phyloP scores from a whole-genome alignment of 2,888 invertebrate species.

The Drosophila barbarae region DNA sequence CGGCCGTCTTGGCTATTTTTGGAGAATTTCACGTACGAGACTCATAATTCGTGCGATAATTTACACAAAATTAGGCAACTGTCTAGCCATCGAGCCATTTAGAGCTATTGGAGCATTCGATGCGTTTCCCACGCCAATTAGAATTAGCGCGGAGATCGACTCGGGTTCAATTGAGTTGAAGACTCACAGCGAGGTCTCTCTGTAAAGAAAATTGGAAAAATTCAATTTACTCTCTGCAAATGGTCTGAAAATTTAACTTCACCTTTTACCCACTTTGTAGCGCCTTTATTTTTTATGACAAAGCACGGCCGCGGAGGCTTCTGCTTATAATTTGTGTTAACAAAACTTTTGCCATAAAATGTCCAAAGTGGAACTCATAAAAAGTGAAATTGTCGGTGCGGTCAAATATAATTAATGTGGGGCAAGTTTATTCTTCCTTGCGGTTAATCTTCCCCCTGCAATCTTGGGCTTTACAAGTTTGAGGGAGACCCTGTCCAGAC shows the following conservation, averaged over 20 bases:
- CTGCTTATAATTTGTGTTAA: slow-evolving; percentile 51
- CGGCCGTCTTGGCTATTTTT: slow-evolving; percentile 60
- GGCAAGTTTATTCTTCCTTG: slow-evolving; percentile 50
- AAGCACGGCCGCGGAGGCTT: not conserved
- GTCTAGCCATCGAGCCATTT: slow-evolving; percentile 70
- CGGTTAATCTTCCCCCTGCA: slow-evolving; percentile 31
- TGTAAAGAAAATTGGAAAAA: slow-evolving; percentile 31
- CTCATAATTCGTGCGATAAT: slow-evolving; percentile 75
- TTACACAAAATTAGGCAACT: slow-evolving; percentile 74
- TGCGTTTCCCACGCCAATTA: slow-evolving; percentile 70
- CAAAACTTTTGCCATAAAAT: slow-evolving; percentile 66
- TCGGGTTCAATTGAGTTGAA: slow-evolving; percentile 30
- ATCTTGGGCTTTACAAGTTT: slow-evolving; percentile 56
- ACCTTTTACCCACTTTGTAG: slow-evolving; percentile 25
- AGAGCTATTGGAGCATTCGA: slow-evolving; percentile 50
- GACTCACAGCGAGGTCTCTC: slow-evolving; percentile 1
- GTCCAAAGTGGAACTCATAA: slow-evolving; percentile 56
- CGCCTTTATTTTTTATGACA: slow-evolving; percentile 25
- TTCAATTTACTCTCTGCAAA: slow-evolving; percentile 63
- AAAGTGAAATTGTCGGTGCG: slow-evolving; percentile 49
- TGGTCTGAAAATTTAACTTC: slow-evolving; percentile 43
- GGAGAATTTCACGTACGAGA: slow-evolving; percentile 69
- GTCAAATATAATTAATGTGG: slow-evolving; percentile 65
- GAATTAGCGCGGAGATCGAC: slow-evolving; percentile 44
- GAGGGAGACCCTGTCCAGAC: not conserved